Percentiles rank a stretch among this genome's conserved stretches.
These are phyloP conservation scores for Augiades crinisus DNA, from an alignment of 2,888 invertebrate genomes.

Conservation along the genomic window DNA sequence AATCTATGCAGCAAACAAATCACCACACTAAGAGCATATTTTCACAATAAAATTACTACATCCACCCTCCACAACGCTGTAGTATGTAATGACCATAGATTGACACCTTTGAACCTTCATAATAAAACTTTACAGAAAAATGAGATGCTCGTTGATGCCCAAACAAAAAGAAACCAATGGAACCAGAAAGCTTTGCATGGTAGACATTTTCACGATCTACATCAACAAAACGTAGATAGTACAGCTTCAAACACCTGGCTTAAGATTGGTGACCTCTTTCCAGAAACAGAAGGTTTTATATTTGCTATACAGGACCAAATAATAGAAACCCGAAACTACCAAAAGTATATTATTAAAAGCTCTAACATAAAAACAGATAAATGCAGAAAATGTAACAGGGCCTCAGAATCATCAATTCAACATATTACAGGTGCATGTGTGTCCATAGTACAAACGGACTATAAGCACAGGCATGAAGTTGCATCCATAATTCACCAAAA, in stretches of 20 bases:
- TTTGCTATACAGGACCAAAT: constrained; percentile 22
- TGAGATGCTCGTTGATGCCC: too few species aligned
- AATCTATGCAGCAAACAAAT: constrained; percentile 28
- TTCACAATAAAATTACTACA: not conserved
- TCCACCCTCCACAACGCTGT: not conserved
- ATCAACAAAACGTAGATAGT: constrained; percentile 22
- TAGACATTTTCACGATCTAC: constrained; percentile 4
- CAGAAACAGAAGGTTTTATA: constrained; percentile 28
- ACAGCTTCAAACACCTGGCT: constrained; percentile 29
- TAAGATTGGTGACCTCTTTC: constrained; percentile 23
- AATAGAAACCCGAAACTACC: constrained; percentile 29
- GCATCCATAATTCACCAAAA: constrained; percentile 18
- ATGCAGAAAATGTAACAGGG: constrained; percentile 21
- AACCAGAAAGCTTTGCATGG: too few species aligned
- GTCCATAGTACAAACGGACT: constrained; percentile 20
- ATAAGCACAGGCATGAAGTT: constrained; percentile 26
- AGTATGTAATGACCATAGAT: not conserved
- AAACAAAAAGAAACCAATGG: too few species aligned
- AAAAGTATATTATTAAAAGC: not conserved
- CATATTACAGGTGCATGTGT: constrained; percentile 29
- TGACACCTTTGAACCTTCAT: too few species aligned
- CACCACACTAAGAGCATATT: constrained; percentile 10
- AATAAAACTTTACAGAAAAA: too few species aligned
- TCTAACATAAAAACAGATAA: not conserved
- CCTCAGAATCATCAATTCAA: constrained; percentile 28